Evolutionary conservation across 2,888 invertebrate genomes (phyloP).

Genomic region (Neoitamus cyanurus): DNA sequence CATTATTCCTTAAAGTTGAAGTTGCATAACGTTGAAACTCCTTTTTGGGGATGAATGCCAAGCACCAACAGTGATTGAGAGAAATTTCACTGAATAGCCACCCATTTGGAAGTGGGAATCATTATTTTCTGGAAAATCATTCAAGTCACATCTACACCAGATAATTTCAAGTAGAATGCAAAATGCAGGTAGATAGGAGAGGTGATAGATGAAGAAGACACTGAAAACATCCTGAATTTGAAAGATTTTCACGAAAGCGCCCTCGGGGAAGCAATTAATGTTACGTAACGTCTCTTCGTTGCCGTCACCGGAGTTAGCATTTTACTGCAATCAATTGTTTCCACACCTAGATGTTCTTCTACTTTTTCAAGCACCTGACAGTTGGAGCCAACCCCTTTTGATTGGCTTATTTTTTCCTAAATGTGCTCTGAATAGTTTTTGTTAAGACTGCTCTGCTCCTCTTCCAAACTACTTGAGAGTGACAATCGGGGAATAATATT

Average conservation of each 20-base stretch:
- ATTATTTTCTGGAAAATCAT: not conserved
- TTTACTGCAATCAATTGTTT: not conserved
- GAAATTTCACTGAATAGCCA: no score
- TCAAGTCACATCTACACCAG: not conserved
- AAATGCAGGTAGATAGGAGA: not conserved
- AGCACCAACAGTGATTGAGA: no score
- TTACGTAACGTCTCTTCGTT: not conserved
- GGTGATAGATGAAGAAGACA: not conserved
- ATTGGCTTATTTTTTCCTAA: not conserved
- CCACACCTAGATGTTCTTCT: not conserved
- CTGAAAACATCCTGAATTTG: not conserved
- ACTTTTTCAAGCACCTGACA: not conserved
- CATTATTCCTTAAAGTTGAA: no score
- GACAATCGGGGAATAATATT: not conserved
- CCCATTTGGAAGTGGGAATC: not conserved
- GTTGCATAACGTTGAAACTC: no score
- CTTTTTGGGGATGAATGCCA: no score
- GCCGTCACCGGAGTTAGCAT: not conserved
- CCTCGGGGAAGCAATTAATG: not conserved
- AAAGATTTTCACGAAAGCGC: not conserved
- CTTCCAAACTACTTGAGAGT: not conserved
- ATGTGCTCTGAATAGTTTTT: not conserved
- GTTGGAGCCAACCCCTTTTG: not conserved
- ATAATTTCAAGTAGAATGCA: not conserved
- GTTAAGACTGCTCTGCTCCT: not conserved